These are phyloP conservation scores for Anarsia innoxiella DNA, from an alignment of 2,888 invertebrate genomes.

Conservation along the genomic window DNA sequence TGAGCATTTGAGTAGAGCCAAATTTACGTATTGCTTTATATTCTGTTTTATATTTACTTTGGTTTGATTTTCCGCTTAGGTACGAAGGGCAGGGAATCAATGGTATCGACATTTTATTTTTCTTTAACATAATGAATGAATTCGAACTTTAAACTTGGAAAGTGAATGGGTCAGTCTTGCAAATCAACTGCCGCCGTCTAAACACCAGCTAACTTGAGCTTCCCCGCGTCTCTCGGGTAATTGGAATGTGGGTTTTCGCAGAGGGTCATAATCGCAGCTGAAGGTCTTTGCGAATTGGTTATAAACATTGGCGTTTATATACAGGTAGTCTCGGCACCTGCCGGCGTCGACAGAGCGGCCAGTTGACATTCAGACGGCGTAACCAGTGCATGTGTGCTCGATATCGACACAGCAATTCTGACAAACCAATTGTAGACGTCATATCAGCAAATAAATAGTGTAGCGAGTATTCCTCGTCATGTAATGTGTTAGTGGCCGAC, in stretches of 20 bases:
- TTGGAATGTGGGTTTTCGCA: not conserved
- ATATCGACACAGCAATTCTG: constrained; percentile 25
- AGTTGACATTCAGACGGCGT: constrained; percentile 35
- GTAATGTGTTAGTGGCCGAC: constrained; percentile 29
- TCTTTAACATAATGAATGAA: not conserved
- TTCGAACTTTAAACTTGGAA: constrained; percentile 32
- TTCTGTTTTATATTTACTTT: too few relatives aligned
- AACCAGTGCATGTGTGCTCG: constrained; percentile 31
- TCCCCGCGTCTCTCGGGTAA: constrained; percentile 4
- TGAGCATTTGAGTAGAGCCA: too few relatives aligned
- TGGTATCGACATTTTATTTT: not conserved
- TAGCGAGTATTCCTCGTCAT: constrained; percentile 30
- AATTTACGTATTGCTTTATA: too few relatives aligned
- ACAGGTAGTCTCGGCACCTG: constrained; percentile 16
- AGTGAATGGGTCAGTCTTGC: constrained; percentile 25
- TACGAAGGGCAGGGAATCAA: too few relatives aligned
- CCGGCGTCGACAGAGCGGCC: constrained; percentile 24
- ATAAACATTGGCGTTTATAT: constrained; percentile 20
- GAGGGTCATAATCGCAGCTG: constrained; percentile 17
- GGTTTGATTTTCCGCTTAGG: too few relatives aligned
- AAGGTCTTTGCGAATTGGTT: constrained; percentile 27
- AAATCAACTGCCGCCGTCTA: constrained; percentile 18
- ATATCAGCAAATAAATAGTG: constrained; percentile 32
- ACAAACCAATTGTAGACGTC: constrained; percentile 20
- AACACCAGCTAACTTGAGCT: constrained; percentile 14